Percentiles rank a stretch among this genome's conserved stretches.
These are phyloP conservation scores for Bucco capensis DNA, from an alignment of 2,113 vertebrate species.

Conservation along the genomic window DNA sequence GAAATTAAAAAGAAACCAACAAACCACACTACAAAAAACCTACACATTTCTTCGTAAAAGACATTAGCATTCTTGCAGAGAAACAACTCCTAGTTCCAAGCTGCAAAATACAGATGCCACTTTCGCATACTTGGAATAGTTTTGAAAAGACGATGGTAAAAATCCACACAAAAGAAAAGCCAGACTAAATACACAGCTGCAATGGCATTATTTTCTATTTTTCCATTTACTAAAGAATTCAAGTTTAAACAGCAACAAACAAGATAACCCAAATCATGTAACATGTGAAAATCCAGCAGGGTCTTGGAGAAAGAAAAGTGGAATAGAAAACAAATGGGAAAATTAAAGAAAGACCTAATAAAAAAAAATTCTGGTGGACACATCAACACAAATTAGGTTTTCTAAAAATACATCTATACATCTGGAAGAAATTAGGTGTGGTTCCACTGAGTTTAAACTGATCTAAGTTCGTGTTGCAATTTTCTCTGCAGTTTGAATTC, in stretches of 20 bases:
- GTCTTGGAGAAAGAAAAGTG: not conserved
- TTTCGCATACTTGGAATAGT: not conserved
- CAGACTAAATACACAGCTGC: not conserved
- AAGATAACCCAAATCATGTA: not conserved
- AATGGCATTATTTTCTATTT: not conserved
- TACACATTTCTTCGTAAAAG: not conserved
- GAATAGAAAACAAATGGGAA: not conserved
- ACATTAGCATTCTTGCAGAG: not conserved
- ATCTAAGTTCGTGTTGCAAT: not conserved
- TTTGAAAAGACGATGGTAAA: not conserved
- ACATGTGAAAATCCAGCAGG: not conserved
- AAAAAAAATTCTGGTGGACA: not conserved
- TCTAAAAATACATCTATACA: not conserved
- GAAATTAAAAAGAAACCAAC: not conserved
- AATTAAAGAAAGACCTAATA: not conserved
- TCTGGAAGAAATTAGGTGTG: not conserved
- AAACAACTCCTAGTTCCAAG: not conserved
- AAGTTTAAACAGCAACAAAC: not conserved
- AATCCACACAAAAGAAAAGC: not conserved
- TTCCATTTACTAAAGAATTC: not conserved
- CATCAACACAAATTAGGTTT: not conserved
- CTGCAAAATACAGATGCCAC: not conserved
- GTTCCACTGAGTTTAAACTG: not conserved
- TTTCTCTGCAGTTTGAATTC: not conserved
- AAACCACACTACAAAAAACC: not conserved